Base-by-base conservation (phyloP, 2,113 vertebrate species). In the Lophius piscatorius region DNA sequence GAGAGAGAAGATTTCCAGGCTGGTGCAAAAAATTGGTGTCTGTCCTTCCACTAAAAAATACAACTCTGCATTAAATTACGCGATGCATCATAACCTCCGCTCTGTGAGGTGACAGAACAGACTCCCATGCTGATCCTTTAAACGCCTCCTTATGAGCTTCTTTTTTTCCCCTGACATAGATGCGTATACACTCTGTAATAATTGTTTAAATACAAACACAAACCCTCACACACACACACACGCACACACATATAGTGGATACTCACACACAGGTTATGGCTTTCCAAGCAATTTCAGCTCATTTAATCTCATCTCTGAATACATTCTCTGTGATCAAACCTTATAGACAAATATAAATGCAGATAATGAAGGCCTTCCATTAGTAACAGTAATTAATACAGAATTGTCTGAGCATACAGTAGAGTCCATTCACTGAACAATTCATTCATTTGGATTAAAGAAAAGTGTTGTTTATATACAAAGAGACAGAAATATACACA, bases 311-410 rank as follows among this genome's bases (percentile, higher is more conserved):
- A 66, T 87, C 80, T 76, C 77, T 80, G 70, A 83, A 68, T 86
- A 90, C 88, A 90, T 89, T 88, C 79, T 79, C 76, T 81, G 72
- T 77, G 69, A 84, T 86, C 62, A 66, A 85, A 80, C 68, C 79
- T 79, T 63, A 82, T 75, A 82, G 82, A 89, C 84, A 81, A 79
- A 82, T 83, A 82, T 70, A 84, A 85, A 88, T 51, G 77, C 75
- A 87, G 77, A 78, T 87, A 84, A 88, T 82, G 86, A 82, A 76
- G 78, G 71, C 77, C 63, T 79, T 84, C 70, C 63, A 49, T 80
- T 35, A 34, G 67, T 71, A 72, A 36, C 44, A 54, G 41, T 47
- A 56, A 35, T 62, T 58, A 63, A 44, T 62, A 83, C 70, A 76
- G 55, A 74, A 71, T 58, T 51, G 23, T 64, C 63, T 54, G 68